Base-by-base conservation (phyloP, 1,140 invertebrate species). In the Brachystomella parvula region DNA sequence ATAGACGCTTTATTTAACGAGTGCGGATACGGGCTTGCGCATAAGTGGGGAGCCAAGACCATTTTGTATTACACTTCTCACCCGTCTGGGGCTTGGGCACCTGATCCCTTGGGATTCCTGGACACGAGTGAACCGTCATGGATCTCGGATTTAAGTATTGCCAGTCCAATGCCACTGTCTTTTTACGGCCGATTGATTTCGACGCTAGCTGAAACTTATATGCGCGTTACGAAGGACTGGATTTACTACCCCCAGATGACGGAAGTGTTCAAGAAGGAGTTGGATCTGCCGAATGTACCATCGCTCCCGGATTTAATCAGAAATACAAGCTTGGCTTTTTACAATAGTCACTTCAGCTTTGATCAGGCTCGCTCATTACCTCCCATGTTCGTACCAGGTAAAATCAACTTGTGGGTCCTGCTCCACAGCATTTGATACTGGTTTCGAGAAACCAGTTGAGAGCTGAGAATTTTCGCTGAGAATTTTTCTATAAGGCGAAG, bases 1-100 rank as follows among this genome's bases (percentile, higher is more conserved):
- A 67, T 74, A 21, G 73, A 74, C 47, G 30, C 57, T 3, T 28
- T 74, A 3, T 62, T 60, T 28, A 74, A 72, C 30, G 73, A 74
- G 1, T 73, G 71, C 47, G 71, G 58, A 1, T 64, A 66, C 0
- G 73, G 68, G 21, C 28, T 74, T 1, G 66, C 62, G 12, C 31
- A 65, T 24, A 60, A 64, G 19, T 72, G 53, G 21, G 56, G 60
- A 15, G 73, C 71, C 1, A 67, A 67, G n/a, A 31, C 26, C 6
- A 73, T 74, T 17, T 0, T 66, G 39, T 64, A 57, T 33, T 28
- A 24, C 53, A 61, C 35, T 12, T 63, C 44, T 30, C 44, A 28
- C 31, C 12, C 53, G 15, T 44, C 19, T 26, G 26, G 28, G 0
- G 29, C 32, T 1, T 60, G 0, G 61, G 47, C 17, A 9, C 12